Base-by-base conservation (phyloP, 2,888 invertebrate species). In the Neuroscelio doddi region DNA sequence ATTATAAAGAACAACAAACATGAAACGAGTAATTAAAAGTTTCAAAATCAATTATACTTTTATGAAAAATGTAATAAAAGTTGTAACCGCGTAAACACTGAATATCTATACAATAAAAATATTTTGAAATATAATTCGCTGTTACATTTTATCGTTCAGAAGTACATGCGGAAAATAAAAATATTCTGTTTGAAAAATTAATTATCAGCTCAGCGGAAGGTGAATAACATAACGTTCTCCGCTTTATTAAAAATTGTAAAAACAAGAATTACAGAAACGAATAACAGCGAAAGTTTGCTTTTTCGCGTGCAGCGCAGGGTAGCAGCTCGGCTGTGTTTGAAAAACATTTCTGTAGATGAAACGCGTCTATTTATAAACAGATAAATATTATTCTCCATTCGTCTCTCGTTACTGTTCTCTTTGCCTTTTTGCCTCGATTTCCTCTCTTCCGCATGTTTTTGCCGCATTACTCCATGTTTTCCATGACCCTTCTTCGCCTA, bases 311-410 rank as follows among this genome's bases (percentile, higher is more conserved):
- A 27, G 26, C 30, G 24, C 27, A 17, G 38, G 44, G 29, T 32
- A 36, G 29, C 55, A 21, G 32, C 39, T 47, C 10, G 41, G 46
- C 51, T 34, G 15, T 14, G 46, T 64, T 65, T 56, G 56, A 51
- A 56, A 59, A 59, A 65, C 56, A 65, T 65, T 56, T 56, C 56
- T 65, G 16, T 21, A 44, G 51, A 59, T 56, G 65, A 65, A 65
- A 61, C 61, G 61, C 36, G 45, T 51, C 59, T 65, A 65, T 65
- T 65, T 65, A 65, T 62, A 61, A 52, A 62, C 61, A 62, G 57
- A 61, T 65, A 53, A 65, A 65, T 61, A 57, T 61, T 65, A 56
- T 65, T 57, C 57, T 56, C 58, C 10, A 1, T 30, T 30, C 17
- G 10, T 30, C 2, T 21, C 21, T 21, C 21, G 21, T 3, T 21